These are phyloP conservation scores for Parelbella ahira DNA, from an alignment of 2,888 invertebrate genomes.

Conservation along the genomic window DNA sequence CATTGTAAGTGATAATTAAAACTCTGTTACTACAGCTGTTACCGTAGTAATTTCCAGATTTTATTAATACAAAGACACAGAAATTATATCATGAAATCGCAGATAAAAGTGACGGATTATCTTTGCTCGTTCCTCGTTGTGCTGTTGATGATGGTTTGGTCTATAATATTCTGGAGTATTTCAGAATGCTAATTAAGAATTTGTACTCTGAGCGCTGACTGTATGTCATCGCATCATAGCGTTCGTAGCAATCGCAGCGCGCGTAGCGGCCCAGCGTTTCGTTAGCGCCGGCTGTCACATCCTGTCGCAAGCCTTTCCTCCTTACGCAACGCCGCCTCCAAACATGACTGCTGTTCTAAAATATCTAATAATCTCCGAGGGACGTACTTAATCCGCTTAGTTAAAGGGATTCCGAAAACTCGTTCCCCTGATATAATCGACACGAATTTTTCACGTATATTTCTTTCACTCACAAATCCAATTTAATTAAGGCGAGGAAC, in stretches of 20 bases:
- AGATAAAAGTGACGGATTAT: constrained; percentile 11
- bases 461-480: constrained; percentile 79
- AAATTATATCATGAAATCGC: constrained; percentile 17
- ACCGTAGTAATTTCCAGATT: constrained; percentile 62
- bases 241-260: constrained; percentile 27
- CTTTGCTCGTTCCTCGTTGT: too few species aligned
- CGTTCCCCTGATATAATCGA: constrained; percentile 73
- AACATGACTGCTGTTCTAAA: constrained; percentile 23
- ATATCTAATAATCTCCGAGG: constrained; percentile 46
- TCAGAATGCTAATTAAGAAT: too few species aligned
- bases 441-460: constrained; percentile 78
- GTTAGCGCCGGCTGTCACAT: constrained; percentile 53
- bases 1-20: constrained; percentile 77
- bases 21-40: constrained; percentile 72
- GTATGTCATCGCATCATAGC: constrained; percentile 8
- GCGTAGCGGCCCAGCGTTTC: constrained; percentile 29
- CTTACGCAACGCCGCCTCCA: constrained; percentile 36
- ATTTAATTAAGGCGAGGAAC: constrained; percentile 80
- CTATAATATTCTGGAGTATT: too few species aligned
- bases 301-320: constrained; percentile 49
- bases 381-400: constrained; percentile 60
- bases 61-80: constrained; percentile 35
- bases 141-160: too few species aligned
- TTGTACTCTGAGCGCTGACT: too few species aligned
- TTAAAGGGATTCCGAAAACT: constrained; percentile 63